A percentile compares a stretch with the other conserved stretches of the same genome.
Evolutionary conservation across 2,113 vertebrate species (phyloP).

Genomic region (Fulica atra): DNA sequence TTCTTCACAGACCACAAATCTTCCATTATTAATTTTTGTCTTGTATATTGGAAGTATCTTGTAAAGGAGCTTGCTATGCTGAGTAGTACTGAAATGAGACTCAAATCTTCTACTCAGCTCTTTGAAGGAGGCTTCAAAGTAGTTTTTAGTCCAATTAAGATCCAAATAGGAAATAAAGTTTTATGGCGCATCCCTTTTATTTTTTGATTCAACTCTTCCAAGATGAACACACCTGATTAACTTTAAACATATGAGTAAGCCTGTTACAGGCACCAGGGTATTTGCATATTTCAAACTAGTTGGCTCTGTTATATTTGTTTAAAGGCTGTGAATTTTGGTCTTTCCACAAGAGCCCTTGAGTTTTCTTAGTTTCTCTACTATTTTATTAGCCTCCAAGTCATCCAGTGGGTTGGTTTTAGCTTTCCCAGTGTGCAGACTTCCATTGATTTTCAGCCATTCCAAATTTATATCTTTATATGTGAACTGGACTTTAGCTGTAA

Average conservation of each 20-base stretch:
- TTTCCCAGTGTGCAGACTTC: neutral
- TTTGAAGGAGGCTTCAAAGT: neutral
- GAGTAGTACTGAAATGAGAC: neutral
- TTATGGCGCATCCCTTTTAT: neutral
- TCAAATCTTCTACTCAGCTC: neutral
- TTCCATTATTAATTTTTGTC: neutral
- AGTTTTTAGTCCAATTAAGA: neutral
- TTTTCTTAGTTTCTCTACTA: neutral
- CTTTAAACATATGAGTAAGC: neutral
- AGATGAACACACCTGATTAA: neutral
- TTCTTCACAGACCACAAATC: neutral
- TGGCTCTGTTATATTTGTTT: neutral
- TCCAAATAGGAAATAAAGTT: neutral
- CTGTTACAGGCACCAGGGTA: neutral
- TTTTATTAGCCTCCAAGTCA: neutral
- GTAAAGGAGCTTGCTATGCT: neutral
- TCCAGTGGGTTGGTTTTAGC: neutral
- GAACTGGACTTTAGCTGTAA: neutral
- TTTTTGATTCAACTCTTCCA: neutral
- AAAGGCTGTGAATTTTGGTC: neutral
- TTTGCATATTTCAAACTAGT: neutral
- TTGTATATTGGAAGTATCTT: neutral
- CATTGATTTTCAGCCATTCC: slow-evolving; percentile 40
- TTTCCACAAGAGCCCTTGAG: neutral
- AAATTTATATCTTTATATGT: slow-evolving; percentile 16